Evolutionary conservation across 2,888 invertebrate genomes (phyloP).

Genomic region (Acronicta aceris): DNA sequence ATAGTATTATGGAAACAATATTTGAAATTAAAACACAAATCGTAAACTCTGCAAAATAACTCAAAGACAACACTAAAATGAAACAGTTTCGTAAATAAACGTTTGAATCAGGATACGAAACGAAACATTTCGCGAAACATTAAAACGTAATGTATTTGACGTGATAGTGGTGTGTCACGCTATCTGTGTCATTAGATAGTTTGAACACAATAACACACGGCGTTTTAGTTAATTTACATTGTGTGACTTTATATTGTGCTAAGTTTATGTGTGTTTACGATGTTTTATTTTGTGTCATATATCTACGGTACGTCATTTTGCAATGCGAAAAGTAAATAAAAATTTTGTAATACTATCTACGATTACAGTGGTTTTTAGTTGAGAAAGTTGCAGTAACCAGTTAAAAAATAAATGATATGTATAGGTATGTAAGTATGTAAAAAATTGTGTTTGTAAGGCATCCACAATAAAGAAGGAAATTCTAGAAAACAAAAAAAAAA

Average conservation of each 20-base stretch:
- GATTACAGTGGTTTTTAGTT: too few species aligned
- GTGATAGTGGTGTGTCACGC: conserved; percentile 47
- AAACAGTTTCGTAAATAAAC: conserved; percentile 33
- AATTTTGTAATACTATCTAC: too few species aligned
- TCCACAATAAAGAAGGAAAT: too few species aligned
- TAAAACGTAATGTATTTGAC: conserved; percentile 36
- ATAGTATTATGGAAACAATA: too few species aligned
- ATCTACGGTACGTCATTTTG: not conserved
- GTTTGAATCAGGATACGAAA: conserved; percentile 40
- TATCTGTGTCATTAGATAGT: conserved; percentile 31
- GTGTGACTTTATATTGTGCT: conserved; percentile 15
- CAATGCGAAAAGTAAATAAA: too few species aligned
- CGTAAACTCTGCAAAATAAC: conserved; percentile 1
- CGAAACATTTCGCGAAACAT: conserved; percentile 22
- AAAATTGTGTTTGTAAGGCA: too few species aligned
- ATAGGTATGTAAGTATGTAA: too few species aligned
- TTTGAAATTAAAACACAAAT: conserved; percentile 21
- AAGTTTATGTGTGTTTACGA: not conserved
- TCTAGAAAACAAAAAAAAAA: too few species aligned
- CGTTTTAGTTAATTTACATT: conserved; percentile 28
- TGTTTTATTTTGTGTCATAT: not conserved
- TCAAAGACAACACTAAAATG: conserved; percentile 28
- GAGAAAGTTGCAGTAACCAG: too few species aligned
- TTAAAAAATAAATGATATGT: too few species aligned
- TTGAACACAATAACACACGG: conserved; percentile 26